Conservation (phyloP, 2,113 vertebrate genomes). For the Podarcis raffonei region DNA sequence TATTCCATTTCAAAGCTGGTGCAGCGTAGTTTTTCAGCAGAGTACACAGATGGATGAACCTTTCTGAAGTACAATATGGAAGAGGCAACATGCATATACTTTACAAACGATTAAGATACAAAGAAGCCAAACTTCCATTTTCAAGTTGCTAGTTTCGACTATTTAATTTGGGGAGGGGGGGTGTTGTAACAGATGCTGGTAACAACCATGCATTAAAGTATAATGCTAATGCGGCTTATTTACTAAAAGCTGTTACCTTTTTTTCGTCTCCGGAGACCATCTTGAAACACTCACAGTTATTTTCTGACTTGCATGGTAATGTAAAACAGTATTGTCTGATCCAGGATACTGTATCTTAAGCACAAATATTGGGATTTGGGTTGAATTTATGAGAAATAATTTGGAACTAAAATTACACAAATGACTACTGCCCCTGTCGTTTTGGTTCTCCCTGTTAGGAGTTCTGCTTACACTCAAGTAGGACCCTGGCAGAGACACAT, state of each 20-base stretch:
- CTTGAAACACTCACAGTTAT: neutral
- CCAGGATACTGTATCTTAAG: neutral
- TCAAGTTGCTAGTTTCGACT: neutral
- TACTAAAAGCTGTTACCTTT: neutral
- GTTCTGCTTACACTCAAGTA: too few relatives aligned
- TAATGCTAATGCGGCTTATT: constrained; percentile 10
- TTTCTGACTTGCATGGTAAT: neutral
- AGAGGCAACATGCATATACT: neutral
- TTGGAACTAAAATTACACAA: neutral
- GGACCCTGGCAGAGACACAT: too few relatives aligned
- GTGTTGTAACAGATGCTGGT: constrained; percentile 1
- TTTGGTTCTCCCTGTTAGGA: neutral
- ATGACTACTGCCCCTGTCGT: neutral
- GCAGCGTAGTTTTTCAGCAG: constrained; percentile 3
- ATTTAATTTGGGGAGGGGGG: neutral
- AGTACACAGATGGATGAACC: neutral
- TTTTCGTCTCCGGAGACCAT: constrained; percentile 5
- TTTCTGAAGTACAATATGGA: constrained; percentile 15
- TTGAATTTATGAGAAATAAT: neutral
- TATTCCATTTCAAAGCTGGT: constrained; percentile 52
- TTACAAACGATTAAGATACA: neutral
- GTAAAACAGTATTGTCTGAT: neutral
- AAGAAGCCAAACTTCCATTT: neutral
- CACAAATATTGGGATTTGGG: neutral
- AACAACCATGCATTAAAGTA: constrained; percentile 21